Percentiles rank a stretch among this genome's conserved stretches.
Evolutionary conservation across 1,140 invertebrate genomes (phyloP).

Genomic region (Luehdorfia chinensis): DNA sequence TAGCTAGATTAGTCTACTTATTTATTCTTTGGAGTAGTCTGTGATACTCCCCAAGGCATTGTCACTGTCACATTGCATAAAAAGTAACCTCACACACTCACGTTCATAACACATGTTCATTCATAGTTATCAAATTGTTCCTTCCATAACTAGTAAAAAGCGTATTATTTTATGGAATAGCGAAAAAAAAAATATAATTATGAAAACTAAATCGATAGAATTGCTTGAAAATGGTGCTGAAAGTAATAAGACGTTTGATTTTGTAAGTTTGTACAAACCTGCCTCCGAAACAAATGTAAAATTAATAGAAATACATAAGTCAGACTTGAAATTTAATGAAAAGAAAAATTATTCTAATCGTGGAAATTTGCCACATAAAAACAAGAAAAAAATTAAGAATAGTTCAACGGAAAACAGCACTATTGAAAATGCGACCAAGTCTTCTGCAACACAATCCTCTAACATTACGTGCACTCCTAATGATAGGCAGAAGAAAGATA

Average conservation of each 20-base stretch:
- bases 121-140: no score
- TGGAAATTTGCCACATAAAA: neutral
- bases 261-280: conserved; percentile 44
- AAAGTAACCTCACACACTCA: no score
- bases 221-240: conserved; percentile 19
- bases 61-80: no score
- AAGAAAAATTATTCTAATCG: neutral
- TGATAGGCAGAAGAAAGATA: conserved; percentile 3
- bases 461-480: neutral
- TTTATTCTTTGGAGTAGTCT: no score
- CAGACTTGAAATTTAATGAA: neutral
- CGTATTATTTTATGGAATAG: conserved; percentile 1
- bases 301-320: neutral
- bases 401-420: neutral
- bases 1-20: no score
- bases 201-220: conserved; percentile 44
- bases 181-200: conserved; percentile 19
- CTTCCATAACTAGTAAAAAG: no score
- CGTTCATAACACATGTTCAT: no score
- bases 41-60: no score
- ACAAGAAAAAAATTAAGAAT: no score
- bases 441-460: neutral
- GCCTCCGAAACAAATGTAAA: conserved; percentile 32
- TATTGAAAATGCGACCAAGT: neutral
- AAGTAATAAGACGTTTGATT: conserved; percentile 42